Evolutionary conservation across 1,140 invertebrate genomes (phyloP), one percentile per base, ranked within the genome.

Genomic region (Bombus polaris): DNA sequence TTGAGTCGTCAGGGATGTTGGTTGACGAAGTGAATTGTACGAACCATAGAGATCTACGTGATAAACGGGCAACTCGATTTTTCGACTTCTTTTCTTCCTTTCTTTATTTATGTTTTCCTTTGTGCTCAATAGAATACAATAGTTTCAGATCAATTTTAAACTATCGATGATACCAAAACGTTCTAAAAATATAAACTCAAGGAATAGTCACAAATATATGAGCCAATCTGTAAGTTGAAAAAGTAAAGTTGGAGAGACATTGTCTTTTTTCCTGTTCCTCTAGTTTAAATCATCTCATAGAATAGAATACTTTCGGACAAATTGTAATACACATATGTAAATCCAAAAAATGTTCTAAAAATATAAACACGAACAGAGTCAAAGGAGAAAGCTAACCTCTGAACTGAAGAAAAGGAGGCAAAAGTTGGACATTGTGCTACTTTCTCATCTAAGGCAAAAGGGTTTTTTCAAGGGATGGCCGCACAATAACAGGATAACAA

Each of bases 1-100:
- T 91, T 91, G 90, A 91, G 83, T 86, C 81, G 89, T 91, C 89
- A 83, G 74, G 74, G 85, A 77, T 72, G 59, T 35, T 74, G 18
- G 65, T 13, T 59, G 39, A 15, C 42, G 59, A 77, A 83, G 71
- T 81, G 47, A 77, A 75, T 72, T 6, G 57, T 76, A 86, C 15
- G 25, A 37, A 44, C 25, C n/a, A 53, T 44, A 59, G 77, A 87
- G 81, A 87, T 89, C 74, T 3, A 37, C 9, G 35, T 8, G 71
- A 85, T 85, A 74, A 74, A 62, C 37, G n/a, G 18, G 44, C n/a
- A 53, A 47, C 37, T 68, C 53, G 59, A 75, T 80, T 70, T 74
- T 35, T 39, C 37, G 22, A n/a, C 44, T 75, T 70, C 59, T 47
- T 59, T 71, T n/a, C 65, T 32, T n/a, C 22, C 75, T 22, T 70